phyloP scores from a whole-genome alignment of 2,113 vertebrate species.

The Eubucco bourcierii region DNA sequence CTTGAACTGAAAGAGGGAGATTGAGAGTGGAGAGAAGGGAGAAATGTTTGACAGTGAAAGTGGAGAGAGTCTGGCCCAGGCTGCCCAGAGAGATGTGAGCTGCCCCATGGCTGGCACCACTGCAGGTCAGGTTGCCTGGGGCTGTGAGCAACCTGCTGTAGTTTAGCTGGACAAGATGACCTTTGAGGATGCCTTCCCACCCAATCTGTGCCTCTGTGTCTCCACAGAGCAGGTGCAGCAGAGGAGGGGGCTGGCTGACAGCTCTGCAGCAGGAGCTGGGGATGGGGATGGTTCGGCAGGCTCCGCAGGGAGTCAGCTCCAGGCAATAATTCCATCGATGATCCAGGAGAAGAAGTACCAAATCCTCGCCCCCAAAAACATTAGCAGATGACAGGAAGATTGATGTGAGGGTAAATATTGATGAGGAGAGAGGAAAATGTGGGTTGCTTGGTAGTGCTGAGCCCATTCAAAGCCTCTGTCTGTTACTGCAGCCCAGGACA shows the following conservation, averaged over 20 bases:
- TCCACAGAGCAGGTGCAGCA: not conserved
- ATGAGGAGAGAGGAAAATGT: conserved; percentile 37
- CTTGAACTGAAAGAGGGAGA: no score
- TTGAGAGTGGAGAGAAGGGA: no score
- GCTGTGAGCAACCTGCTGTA: no score
- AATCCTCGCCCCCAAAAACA: not conserved
- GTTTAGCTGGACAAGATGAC: no score
- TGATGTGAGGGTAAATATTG: conserved; percentile 53
- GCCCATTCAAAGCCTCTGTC: conserved; percentile 9
- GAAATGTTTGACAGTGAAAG: no score
- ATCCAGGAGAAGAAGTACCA: not conserved
- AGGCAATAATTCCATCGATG: not conserved
- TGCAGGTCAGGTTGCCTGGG: no score
- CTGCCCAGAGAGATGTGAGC: no score
- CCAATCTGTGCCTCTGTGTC: not conserved
- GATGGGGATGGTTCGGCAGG: not conserved
- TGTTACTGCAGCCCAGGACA: not conserved
- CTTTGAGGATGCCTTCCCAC: no score
- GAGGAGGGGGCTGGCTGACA: not conserved
- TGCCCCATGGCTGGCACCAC: no score
- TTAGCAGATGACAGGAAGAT: conserved; percentile 51
- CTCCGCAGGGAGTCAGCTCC: not conserved
- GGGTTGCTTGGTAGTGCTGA: conserved; percentile 16
- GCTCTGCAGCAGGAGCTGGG: not conserved
- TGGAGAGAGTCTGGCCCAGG: no score